Evolutionary conservation across 2,888 invertebrate species (phyloP).

Genomic region (Trimorus sp.): DNA sequence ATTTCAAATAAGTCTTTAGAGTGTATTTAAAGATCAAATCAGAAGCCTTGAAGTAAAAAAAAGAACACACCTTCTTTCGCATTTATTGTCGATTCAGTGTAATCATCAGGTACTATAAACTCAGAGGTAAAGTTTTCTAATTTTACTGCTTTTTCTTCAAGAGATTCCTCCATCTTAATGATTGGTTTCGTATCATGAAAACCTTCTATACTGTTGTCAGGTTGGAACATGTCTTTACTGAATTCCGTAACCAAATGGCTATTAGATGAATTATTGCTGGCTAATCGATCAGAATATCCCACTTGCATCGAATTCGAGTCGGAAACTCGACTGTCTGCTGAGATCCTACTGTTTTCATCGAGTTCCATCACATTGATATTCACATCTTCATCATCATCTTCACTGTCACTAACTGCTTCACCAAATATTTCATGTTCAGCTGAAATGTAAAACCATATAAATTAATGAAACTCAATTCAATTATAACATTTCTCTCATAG

Average conservation of each 20-base stretch:
- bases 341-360: slow-evolving; percentile 89
- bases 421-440: slow-evolving; percentile 95
- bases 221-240: slow-evolving; percentile 85
- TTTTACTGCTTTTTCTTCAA: slow-evolving; percentile 72
- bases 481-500: no score
- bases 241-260: slow-evolving; percentile 78
- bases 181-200: slow-evolving; percentile 71
- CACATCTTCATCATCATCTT: slow-evolving; percentile 89
- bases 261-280: slow-evolving; percentile 66
- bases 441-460: slow-evolving; percentile 69
- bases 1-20: no score
- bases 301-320: slow-evolving; percentile 86
- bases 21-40: neutral
- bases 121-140: slow-evolving; percentile 77
- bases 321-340: slow-evolving; percentile 88
- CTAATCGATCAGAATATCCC: slow-evolving; percentile 75
- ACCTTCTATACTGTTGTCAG: slow-evolving; percentile 63
- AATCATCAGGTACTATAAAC: slow-evolving; percentile 76
- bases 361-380: slow-evolving; percentile 88
- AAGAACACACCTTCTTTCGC: slow-evolving; percentile 44
- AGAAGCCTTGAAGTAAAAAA: neutral
- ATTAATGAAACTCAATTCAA: no score
- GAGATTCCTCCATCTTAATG: slow-evolving; percentile 67
- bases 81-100: slow-evolving; percentile 54
- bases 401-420: slow-evolving; percentile 94